Conservation (phyloP, 2,888 invertebrate species). For the Gibbula magus region DNA sequence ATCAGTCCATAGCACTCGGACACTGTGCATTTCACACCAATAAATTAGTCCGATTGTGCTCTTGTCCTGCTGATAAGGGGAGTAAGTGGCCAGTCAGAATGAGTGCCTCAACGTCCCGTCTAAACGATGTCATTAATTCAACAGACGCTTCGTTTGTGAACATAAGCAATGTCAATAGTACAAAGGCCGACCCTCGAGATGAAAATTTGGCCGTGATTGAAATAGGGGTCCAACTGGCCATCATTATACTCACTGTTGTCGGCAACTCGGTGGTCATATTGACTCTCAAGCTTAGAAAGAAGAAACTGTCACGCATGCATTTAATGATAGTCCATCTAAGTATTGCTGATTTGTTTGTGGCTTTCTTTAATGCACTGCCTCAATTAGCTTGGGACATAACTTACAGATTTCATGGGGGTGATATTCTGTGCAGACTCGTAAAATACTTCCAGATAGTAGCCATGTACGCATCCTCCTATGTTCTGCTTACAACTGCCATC, state of each 20-base stretch:
- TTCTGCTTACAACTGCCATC: conserved; percentile 74
- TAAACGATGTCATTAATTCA: background rate
- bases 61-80: background rate
- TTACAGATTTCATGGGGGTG: conserved; percentile 75
- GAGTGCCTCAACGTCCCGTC: background rate
- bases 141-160: background rate
- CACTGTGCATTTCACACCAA: background rate
- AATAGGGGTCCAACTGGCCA: conserved; percentile 39
- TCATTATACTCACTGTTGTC: conserved; percentile 37
- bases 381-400: conserved; percentile 83
- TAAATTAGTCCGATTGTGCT: too few species aligned
- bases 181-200: conserved; percentile 27
- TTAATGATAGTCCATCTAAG: conserved; percentile 83
- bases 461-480: conserved; percentile 73
- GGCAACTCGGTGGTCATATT: conserved; percentile 79
- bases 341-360: conserved; percentile 83
- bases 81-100: background rate
- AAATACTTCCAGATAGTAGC: conserved; percentile 80
- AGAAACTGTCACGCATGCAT: conserved; percentile 82
- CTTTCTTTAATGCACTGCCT: conserved; percentile 82
- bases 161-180: conserved; percentile 1
- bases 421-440: conserved; percentile 77
- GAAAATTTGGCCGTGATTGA: conserved; percentile 38
- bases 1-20: background rate
- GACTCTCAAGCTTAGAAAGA: conserved; percentile 78